Percentiles rank a stretch among this genome's conserved stretches.
Evolutionary conservation across 2,888 invertebrate genomes (phyloP).

Genomic region (Yponomeuta evonymella): DNA sequence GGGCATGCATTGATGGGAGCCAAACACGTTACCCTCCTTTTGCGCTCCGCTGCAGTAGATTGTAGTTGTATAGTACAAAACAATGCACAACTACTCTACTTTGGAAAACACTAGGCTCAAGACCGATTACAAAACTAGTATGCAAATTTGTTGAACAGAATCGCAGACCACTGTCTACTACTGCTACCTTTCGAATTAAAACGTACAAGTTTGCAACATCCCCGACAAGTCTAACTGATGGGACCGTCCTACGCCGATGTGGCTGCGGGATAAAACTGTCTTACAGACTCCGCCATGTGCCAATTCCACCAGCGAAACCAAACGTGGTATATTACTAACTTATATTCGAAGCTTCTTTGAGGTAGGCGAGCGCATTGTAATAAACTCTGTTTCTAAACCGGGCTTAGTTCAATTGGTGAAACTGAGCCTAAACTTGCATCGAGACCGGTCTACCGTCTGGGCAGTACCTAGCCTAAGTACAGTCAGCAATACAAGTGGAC

Average conservation of each 20-base stretch:
- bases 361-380: too few species aligned
- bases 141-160: neutral
- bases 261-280: neutral
- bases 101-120: neutral
- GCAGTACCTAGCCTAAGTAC: neutral
- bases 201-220: neutral
- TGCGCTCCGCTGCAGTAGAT: too few species aligned
- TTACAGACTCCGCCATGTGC: neutral
- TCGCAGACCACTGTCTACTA: neutral
- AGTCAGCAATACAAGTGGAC: too few species aligned
- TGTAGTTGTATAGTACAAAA: too few species aligned
- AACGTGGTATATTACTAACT: too few species aligned
- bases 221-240: neutral
- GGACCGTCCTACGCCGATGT: neutral
- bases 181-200: neutral
- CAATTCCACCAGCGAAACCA: too few species aligned
- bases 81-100: too few species aligned
- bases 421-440: neutral
- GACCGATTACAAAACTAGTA: neutral
- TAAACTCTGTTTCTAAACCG: too few species aligned
- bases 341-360: too few species aligned
- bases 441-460: neutral
- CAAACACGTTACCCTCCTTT: too few species aligned
- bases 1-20: too few species aligned
- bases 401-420: neutral